Conservation (phyloP, 2,113 vertebrate species). For the Bettongia penicillata region DNA sequence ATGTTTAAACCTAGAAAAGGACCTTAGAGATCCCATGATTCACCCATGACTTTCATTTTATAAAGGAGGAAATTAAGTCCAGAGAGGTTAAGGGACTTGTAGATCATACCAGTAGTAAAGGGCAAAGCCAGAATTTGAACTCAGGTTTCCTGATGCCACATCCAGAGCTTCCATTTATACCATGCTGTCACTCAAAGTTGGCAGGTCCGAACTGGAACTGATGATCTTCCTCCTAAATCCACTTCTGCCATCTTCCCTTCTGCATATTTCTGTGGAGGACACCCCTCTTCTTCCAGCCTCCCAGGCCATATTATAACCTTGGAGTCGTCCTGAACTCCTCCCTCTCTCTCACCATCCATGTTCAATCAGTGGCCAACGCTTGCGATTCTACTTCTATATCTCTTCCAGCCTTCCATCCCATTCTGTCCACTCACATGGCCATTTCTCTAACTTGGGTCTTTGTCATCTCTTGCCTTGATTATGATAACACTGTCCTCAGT, state of each 20-base stretch:
- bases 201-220: not conserved
- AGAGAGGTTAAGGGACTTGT: not conserved
- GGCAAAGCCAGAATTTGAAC: not conserved
- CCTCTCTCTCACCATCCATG: not conserved
- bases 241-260: not conserved
- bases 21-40: not conserved
- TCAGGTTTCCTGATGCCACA: not conserved
- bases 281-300: not conserved
- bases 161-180: not conserved
- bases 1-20: not conserved
- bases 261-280: not conserved
- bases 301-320: not conserved
- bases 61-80: not conserved
- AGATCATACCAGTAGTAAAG: not conserved
- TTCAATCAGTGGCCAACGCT: not conserved
- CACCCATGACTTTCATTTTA: not conserved
- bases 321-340: no score
- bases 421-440: not conserved
- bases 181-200: not conserved
- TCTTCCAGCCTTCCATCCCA: not conserved
- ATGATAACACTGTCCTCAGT: not conserved
- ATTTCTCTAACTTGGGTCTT: not conserved
- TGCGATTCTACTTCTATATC: not conserved
- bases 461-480: not conserved
- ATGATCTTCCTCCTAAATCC: not conserved